Evolutionary conservation across 1,140 invertebrate species (phyloP), one percentile per base, ranked within the genome.

Genomic region (Coelopa frigida): DNA sequence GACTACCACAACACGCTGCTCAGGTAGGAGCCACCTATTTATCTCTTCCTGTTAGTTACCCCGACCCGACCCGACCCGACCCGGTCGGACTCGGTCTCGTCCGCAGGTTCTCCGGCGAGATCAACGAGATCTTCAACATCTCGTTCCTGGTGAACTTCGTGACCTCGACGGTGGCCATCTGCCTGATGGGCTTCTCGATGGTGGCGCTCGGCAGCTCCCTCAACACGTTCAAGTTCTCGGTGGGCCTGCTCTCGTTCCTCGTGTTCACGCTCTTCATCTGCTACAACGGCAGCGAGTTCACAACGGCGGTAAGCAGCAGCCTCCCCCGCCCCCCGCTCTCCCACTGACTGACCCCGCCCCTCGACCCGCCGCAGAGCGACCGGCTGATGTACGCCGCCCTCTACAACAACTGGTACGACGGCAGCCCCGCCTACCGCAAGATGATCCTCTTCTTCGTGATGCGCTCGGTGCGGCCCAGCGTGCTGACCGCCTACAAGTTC

Each of bases 381-480:
- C 57, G 59, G 44, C 15, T 64, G 10, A 5, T 56, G 36, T 41
- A 48, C 0, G 61, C 61, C 4, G 58, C 61, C 4, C 61, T 63
- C 14, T 56, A 59, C 31, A 57, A 53, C 10, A 64, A 64, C n/a
- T 64, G 61, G 61, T 61, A 64, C 42, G 61, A 63, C 4, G 61
- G 61, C 0, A 45, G 58, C 40, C 29, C 51, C 5, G 44, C 22
- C 5, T 61, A 61, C 47, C 39, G 61, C 5, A 59, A 52, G 24
- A 59, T 59, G 57, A 29, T 64, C 24, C 31, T 64, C 0, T 54
- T 64, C 24, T 50, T 64, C 5, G 59, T 64, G 15, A 57, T 61
- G 50, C 48, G 55, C 10, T 49, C 56, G 2, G 22, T 32, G 0
- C 45, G 58, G 29, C 44, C 58, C 0, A 51, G 35, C 24, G 44